Evolutionary conservation across 1,140 invertebrate genomes (phyloP), one percentile per base, ranked within the genome.

Genomic region (Calliphora vicina): DNA sequence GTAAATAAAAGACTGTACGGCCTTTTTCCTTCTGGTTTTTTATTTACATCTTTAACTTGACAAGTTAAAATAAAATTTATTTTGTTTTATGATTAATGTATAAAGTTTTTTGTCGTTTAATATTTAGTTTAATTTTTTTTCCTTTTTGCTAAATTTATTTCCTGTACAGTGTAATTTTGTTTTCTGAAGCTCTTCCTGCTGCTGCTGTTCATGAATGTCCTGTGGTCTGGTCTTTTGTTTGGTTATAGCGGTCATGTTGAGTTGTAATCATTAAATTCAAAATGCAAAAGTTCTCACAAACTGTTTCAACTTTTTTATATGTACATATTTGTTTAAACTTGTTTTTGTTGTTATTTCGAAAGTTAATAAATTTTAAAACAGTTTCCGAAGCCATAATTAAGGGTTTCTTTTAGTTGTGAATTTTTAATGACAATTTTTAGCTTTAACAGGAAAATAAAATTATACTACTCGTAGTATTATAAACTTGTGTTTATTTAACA

Each of bases 301-400:
- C 2, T 67, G 8, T 23, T 67, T 67, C 45, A 67, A 67, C 17
- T 67, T 67, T 20, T 67, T 20, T 20, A 15, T 50, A 15, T 20
- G 6, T 42, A 4, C 26, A 8, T 27, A 9, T 73, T 73, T 27
- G 23, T 42, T 42, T 20, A 42, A 20, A 2, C 8, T 17, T 45
- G 9, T 23, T 78, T 3, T 76, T 20, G 73, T 74, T 42, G 5
- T 76, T 35, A 13, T 35, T 20, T 78, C 12, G 20, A n/a, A 76
- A 45, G 35, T 78, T 78, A 43, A 43, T 78, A 78, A 78, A 78
- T 78, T 43, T 43, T 45, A 78, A 10, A 78, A 23, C n/a, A 78
- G 9, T n/a, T 43, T 78, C 42, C 45, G 74, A 45, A 78, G 74
- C 74, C 74, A 25, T 78, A 78, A 78, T 78, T 78, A 78, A 43